Percentiles rank a stretch among this genome's conserved stretches.
Evolutionary conservation across 2,888 invertebrate species (phyloP).

Genomic region (Ochlodes sylvanus): DNA sequence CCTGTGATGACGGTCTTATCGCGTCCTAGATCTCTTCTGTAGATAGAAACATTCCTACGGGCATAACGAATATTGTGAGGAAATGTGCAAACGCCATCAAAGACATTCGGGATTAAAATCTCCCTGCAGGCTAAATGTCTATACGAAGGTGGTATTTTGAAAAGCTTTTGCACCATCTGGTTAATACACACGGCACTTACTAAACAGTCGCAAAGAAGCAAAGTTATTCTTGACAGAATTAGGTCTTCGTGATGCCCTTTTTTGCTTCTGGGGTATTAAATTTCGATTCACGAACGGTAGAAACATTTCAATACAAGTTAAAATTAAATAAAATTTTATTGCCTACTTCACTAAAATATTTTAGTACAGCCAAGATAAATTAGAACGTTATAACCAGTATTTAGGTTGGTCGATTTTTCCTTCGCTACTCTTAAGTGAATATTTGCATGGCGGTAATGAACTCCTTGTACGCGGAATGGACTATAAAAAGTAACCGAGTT

Average conservation of each 20-base stretch:
- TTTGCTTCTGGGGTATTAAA: too few species aligned
- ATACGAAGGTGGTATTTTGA: slow-evolving; percentile 10
- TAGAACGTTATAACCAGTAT: slow-evolving; percentile 45
- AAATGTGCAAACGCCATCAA: slow-evolving; percentile 30
- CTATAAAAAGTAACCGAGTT: slow-evolving; percentile 65
- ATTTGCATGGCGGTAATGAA: slow-evolving; percentile 75
- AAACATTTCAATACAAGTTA: not conserved
- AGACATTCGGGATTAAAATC: slow-evolving; percentile 39
- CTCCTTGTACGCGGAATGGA: slow-evolving; percentile 57
- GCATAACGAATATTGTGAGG: slow-evolving; percentile 36
- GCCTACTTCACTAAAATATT: slow-evolving; percentile 1
- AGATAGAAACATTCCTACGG: slow-evolving; percentile 31
- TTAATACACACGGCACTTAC: not conserved
- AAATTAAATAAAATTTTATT: slow-evolving; percentile 24
- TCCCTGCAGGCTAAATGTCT: slow-evolving; percentile 34
- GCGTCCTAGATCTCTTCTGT: slow-evolving; percentile 69
- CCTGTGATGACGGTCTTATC: slow-evolving; percentile 77
- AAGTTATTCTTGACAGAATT: not conserved
- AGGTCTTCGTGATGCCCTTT: too few species aligned
- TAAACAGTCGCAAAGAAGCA: not conserved
- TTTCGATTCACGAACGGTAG: too few species aligned
- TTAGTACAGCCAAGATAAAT: slow-evolving; percentile 13
- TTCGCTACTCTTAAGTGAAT: slow-evolving; percentile 69
- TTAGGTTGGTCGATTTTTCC: slow-evolving; percentile 62
- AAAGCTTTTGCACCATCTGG: not conserved